Conservation (phyloP, 2,113 vertebrate genomes). For the Todiramphus saurophagus region DNA sequence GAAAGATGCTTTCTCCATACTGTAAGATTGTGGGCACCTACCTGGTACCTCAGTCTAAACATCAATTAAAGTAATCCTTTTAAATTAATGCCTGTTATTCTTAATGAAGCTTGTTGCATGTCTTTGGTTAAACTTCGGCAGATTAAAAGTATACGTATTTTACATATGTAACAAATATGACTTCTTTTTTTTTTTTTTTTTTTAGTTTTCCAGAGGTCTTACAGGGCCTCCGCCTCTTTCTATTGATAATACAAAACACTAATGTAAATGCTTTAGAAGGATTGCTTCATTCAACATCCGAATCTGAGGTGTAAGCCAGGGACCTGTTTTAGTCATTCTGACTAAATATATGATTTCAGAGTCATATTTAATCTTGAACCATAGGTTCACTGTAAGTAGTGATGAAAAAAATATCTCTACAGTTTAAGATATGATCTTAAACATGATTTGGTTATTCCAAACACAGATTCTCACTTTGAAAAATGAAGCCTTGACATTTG, state of each 20-base stretch:
- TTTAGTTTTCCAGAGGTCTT: neutral
- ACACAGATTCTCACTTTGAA: neutral
- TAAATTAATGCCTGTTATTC: neutral
- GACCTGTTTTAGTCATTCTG: neutral
- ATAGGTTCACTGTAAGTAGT: neutral
- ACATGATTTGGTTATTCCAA: neutral
- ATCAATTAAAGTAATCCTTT: neutral
- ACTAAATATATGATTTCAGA: constrained; percentile 11
- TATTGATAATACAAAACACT: neutral
- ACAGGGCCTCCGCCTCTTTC: neutral
- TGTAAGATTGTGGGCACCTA: neutral
- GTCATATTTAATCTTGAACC: neutral
- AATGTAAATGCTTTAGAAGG: neutral
- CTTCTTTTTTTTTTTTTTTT: neutral
- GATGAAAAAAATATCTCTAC: neutral
- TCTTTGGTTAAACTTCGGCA: neutral
- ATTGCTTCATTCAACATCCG: neutral
- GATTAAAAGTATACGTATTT: neutral
- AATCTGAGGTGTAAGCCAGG: neutral
- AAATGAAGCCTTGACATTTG: neutral
- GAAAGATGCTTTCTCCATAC: neutral
- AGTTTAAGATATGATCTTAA: neutral
- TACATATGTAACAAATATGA: too few relatives aligned
- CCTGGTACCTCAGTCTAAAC: neutral
- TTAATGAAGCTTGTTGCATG: neutral